Base-by-base conservation (phyloP, 1,140 invertebrate species). In the Holotrichia oblita region DNA sequence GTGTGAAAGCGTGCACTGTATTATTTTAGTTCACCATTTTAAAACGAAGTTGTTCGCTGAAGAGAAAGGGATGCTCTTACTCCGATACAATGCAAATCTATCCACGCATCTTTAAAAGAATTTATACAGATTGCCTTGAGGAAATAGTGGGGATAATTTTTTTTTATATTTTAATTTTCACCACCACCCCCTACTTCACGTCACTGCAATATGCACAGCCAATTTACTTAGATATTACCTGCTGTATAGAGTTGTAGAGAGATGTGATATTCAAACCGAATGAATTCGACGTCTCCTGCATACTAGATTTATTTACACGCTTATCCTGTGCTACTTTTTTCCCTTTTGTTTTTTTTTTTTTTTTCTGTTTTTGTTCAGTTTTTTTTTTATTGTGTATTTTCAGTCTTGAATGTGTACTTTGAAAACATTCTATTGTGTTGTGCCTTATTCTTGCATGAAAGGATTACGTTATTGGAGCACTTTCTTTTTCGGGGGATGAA, bases 331-430 rank as follows among this genome's bases (percentile, higher is more conserved):
- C n/a, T n/a, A n/a, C n/a, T n/a, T n/a, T n/a, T n/a, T n/a, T n/a
- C n/a, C n/a, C n/a, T n/a, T 55, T n/a, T 55, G 48, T 17, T 55
- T 69, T 69, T 17, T 69, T 69, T 27, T 69, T 17, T 27, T 69
- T 69, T 74, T 74, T 41, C 2, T 73, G 3, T 73, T 40, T 40
- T n/a, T 74, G 41, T n/a, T 41, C 41, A 6, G n/a, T 41, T n/a
- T 74, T 14, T 74, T 74, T 74, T 40, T 74, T 41, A 74, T 74
- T 74, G 73, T 74, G 40, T 74, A 20, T 69, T 74, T 74, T 74
- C 73, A 74, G 73, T 74, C 41, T 74, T 74, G 73, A 74, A 42
- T 74, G 73, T 74, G 14, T 34, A 34, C 27, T 34, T 34, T 34
- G 27, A 34, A 34, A 34, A 34, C 34, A 10, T 64, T 64, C 61